Conservation (phyloP, 2,888 invertebrate species). For the Agrotis exclamationis region DNA sequence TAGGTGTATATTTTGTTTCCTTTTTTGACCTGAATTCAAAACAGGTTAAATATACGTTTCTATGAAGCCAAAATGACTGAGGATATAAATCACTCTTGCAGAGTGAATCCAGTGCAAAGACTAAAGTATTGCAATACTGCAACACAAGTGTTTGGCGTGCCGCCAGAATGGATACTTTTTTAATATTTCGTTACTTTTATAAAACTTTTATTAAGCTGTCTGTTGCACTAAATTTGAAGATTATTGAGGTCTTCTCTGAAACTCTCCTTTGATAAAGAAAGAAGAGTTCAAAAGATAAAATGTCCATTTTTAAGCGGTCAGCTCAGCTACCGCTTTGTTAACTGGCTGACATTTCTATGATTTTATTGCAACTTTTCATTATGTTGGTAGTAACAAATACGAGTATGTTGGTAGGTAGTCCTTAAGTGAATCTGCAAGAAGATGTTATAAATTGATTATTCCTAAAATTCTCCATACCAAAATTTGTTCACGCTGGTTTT, state of each 20-base stretch:
- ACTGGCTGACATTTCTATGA: too few relatives aligned
- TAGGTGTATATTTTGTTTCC: too few relatives aligned
- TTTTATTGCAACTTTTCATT: too few relatives aligned
- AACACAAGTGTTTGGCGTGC: constrained; percentile 40
- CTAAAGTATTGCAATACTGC: constrained; percentile 52
- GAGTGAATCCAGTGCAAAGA: constrained; percentile 29
- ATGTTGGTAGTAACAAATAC: too few relatives aligned
- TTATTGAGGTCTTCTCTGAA: neutral
- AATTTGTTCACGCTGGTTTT: too few relatives aligned
- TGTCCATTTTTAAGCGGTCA: neutral
- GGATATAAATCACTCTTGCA: constrained; percentile 36
- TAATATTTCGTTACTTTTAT: constrained; percentile 53
- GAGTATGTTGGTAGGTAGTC: too few relatives aligned
- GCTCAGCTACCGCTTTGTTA: too few relatives aligned
- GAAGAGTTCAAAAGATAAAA: too few relatives aligned
- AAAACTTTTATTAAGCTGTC: constrained; percentile 12
- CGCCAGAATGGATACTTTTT: constrained; percentile 55
- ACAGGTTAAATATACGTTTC: neutral
- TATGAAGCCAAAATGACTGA: neutral
- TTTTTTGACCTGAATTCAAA: neutral
- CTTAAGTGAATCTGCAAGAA: too few relatives aligned
- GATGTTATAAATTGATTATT: too few relatives aligned
- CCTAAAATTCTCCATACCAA: too few relatives aligned
- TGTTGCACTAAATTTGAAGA: constrained; percentile 10
- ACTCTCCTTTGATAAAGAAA: too few relatives aligned